Evolutionary conservation across 2,113 vertebrate species (phyloP), one percentile per base, ranked within the genome.

Genomic region (Polyodon spathula): DNA sequence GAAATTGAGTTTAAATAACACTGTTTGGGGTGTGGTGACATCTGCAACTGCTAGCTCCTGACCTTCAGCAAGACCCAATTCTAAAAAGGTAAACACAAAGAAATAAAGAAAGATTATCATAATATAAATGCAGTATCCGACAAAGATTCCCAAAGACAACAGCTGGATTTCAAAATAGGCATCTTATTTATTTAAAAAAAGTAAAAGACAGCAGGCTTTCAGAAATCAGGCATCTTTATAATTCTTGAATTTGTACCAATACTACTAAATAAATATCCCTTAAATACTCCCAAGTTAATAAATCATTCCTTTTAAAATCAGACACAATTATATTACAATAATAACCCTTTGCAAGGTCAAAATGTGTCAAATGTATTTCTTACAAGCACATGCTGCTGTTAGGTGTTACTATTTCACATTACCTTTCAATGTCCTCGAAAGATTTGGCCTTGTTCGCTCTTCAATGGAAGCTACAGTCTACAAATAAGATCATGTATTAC

Each of bases 21-120:
- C 81, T 10, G 93, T 97, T 77, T 98, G 94, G 54, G 94, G 94
- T 56, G 92, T 94, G 61, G 94, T 98, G 71, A 91, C 71, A 78
- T 97, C 94, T 65, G 93, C 92, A 65, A 97, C 92, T 40, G 92
- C 93, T 66, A 98, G 80, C 65, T 98, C 93, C 69, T 97, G 93
- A 66, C 93, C 86, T 51, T 98, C 88, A 57, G 84, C 78, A 12
- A 97, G 85, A 7, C 95, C 93, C 65, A 97, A 44, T 63, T 97
- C 93, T 97, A 75, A 60, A 83, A 81, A 15, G 78, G 68, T 73
- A 67, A 74, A 63, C 62, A 62, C 42, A 11, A 15, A 6, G 6
- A 71, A 65, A 40, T 6, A 70, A 39, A 39, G 59, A 66, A 40
- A 69, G 40, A 27, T 27, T 27, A 27, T 27, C 27, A 27, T 27